Evolutionary conservation across 2,888 invertebrate species (phyloP).

Genomic region (Polydrusus tereticollis): DNA sequence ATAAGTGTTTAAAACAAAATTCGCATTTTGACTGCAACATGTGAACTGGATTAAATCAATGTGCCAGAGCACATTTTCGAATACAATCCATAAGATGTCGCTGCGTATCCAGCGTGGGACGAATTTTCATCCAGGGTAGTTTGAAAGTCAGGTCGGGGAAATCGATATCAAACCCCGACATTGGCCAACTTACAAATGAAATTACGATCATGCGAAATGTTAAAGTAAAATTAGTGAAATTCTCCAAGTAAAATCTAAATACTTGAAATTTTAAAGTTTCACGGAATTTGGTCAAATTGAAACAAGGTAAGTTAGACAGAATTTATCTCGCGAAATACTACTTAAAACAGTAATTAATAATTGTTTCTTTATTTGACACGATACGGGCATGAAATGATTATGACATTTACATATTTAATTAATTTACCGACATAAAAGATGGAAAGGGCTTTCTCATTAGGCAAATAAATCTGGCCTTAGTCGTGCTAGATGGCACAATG

Average conservation of each 20-base stretch:
- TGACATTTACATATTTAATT: no score
- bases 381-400: no score
- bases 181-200: background rate
- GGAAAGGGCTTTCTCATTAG: background rate
- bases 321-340: background rate
- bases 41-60: no score
- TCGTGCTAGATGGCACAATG: background rate
- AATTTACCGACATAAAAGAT: no score
- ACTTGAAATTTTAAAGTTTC: background rate
- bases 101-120: background rate
- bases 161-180: constrained; percentile 16
- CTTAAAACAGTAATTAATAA: background rate
- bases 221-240: constrained; percentile 1
- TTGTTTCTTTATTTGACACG: background rate
- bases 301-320: background rate
- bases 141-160: background rate
- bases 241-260: background rate
- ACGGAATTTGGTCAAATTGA: background rate
- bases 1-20: no score
- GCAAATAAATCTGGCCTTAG: background rate
- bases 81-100: constrained; percentile 3
- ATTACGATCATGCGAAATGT: background rate
- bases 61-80: background rate
- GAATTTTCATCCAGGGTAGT: constrained; percentile 10
- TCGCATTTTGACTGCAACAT: no score